A percentile compares a stretch with the other conserved stretches of the same genome.
Evolutionary conservation across 2,888 invertebrate genomes (phyloP).

Genomic region (Sepioteuthis lessoniana): DNA sequence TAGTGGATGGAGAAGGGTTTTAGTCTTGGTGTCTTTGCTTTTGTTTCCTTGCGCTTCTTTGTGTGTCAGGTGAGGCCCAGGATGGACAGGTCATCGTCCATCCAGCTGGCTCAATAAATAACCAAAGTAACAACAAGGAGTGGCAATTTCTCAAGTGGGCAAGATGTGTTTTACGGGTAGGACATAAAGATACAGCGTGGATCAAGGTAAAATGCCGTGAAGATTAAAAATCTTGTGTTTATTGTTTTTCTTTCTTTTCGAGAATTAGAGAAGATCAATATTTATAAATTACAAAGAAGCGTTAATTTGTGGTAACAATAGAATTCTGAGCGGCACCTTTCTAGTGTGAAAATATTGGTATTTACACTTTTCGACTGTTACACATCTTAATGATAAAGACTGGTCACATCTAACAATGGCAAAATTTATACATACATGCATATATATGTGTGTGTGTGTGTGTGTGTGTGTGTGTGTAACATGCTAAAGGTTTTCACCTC

Average conservation of each 20-base stretch:
- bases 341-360: neutral
- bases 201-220: neutral
- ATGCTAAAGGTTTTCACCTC: too few species aligned
- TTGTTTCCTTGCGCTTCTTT: neutral
- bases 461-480: too few species aligned
- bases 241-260: neutral
- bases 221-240: neutral
- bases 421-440: too few species aligned
- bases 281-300: neutral
- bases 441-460: too few species aligned
- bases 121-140: neutral
- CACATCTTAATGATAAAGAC: too few species aligned
- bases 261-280: neutral
- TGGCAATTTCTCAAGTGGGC: neutral
- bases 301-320: neutral
- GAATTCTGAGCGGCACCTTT: neutral
- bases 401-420: too few species aligned
- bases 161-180: neutral
- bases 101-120: conserved; percentile 13
- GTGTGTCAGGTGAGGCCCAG: neutral
- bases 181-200: neutral
- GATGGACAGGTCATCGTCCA: neutral
- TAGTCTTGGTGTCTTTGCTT: neutral
- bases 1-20: neutral
- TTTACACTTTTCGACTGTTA: too few species aligned